Evolutionary conservation across 1,140 invertebrate species (phyloP), one percentile per base, ranked within the genome.

Genomic region (Mizuhopecten yessoensis): DNA sequence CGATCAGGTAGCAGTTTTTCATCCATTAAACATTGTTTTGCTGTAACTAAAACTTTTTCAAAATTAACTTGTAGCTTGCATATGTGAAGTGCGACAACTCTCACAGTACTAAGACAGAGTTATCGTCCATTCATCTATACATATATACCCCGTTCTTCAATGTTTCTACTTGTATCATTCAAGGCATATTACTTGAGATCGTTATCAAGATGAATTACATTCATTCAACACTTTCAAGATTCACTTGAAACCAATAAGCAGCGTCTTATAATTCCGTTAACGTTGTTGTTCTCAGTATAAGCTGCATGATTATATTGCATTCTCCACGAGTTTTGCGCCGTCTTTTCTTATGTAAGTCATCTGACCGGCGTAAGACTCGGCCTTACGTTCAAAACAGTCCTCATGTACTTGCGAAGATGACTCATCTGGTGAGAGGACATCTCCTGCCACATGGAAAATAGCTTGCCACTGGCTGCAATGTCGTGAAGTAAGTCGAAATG

Each of bases 401-500:
- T 88, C 36, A 92, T 91, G 49, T 93, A 90, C 90, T 94, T 94
- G 9, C 93, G 89, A 34, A 94, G 87, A 87, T 94, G 93, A 34
- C 92, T 92, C 39, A 94, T 93, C 89, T 94, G 94, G 87, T 94
- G 92, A 7, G 93, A 92, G 7, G 94, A 92, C 88, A 94, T 89
- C 87, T 94, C 94, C 91, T 89, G 86, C 93, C 93, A 94, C 23
- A 94, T 90, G 89, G 90, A 93, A 89, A 94, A 93, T 3, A 94
- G 91, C 33, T 92, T 34, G 29, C 94, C 94, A 49, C 87, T 92
- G 36, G 94, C 92, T n/a, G 94, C 92, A 13, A 94, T 91, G 86
- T 94, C 94, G 88, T 94, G 94, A 34, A 94, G 90, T 5, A 93
- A 88, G 36, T 94, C 94, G 75, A 93, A 90, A 39, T 92, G 93